Evolutionary conservation across 2,113 vertebrate genomes (phyloP).

Genomic region (Carassius gibelio): DNA sequence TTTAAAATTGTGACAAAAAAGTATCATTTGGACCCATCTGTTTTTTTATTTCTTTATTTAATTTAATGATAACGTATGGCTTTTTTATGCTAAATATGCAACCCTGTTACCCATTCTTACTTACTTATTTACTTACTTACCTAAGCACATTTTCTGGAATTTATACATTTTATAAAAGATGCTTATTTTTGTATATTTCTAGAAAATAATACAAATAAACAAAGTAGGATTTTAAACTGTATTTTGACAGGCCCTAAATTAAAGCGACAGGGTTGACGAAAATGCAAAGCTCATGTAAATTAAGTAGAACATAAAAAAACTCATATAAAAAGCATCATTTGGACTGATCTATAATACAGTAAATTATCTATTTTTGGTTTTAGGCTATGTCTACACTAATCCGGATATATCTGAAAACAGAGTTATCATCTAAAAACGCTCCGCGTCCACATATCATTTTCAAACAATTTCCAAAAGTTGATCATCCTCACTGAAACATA

Average conservation of each 20-base stretch:
- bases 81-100: neutral
- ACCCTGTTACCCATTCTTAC: neutral
- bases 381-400: too few relatives aligned
- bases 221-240: neutral
- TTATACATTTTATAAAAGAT: neutral
- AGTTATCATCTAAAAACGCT: too few relatives aligned
- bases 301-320: neutral
- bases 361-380: neutral
- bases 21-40: neutral
- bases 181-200: neutral
- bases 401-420: too few relatives aligned
- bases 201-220: neutral
- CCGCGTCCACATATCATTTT: too few relatives aligned
- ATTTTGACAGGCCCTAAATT: neutral
- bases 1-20: neutral
- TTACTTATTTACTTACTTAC: too few relatives aligned
- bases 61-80: neutral
- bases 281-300: neutral
- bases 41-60: too few relatives aligned
- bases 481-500: too few relatives aligned
- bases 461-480: too few relatives aligned
- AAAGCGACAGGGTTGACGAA: neutral
- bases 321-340: neutral
- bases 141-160: neutral
- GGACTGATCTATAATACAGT: neutral